Evolutionary conservation across 2,797 vertebrate species (phyloP).

Genomic region (Poecile montanus): DNA sequence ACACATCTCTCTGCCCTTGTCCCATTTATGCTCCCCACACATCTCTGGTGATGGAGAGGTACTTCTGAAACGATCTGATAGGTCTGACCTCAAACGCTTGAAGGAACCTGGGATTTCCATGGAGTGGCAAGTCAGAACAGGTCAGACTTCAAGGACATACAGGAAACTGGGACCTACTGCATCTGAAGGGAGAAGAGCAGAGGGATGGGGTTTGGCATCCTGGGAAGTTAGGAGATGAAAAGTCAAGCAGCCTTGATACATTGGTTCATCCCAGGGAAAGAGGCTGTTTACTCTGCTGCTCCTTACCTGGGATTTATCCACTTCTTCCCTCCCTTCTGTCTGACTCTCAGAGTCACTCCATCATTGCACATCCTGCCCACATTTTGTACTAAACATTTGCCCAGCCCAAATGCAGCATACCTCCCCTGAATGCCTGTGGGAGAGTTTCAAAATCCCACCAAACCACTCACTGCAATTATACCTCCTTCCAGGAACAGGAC

Average conservation of each 20-base stretch:
- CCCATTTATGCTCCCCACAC: neutral
- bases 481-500: neutral
- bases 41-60: neutral
- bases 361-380: neutral
- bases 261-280: neutral
- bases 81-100: neutral
- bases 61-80: neutral
- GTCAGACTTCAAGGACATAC: neutral
- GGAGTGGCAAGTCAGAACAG: accelerated
- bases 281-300: neutral
- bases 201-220: neutral
- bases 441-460: neutral
- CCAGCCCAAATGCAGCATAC: neutral
- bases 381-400: neutral
- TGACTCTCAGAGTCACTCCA: neutral
- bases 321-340: neutral
- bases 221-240: neutral
- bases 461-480: neutral
- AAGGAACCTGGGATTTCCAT: neutral
- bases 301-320: neutral
- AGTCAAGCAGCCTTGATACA: neutral
- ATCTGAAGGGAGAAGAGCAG: neutral
- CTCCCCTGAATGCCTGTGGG: neutral
- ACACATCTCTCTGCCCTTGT: neutral
- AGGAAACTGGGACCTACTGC: neutral